phyloP scores from a whole-genome alignment of 2,113 vertebrate genomes.

The Vombatus ursinus region DNA sequence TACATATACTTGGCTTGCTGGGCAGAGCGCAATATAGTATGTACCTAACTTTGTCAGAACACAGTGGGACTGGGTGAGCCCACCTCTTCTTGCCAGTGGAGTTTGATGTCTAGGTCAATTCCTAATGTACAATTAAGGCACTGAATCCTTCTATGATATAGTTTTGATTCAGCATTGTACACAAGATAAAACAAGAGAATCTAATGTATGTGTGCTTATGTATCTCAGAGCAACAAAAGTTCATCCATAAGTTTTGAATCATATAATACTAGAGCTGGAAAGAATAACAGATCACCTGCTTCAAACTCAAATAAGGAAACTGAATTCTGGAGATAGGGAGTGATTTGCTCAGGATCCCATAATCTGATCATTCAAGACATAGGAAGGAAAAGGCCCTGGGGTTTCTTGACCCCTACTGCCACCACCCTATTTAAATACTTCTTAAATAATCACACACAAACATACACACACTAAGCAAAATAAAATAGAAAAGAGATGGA shows the following conservation, averaged over 20 bases:
- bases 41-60: neutral
- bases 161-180: slow-evolving; percentile 53
- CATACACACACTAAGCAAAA: neutral
- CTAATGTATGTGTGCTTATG: slow-evolving; percentile 63
- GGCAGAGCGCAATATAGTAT: neutral
- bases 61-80: neutral
- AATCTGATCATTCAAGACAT: neutral
- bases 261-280: slow-evolving; percentile 61
- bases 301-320: slow-evolving; percentile 29
- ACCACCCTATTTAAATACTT: neutral
- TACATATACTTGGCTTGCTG: neutral
- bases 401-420: neutral
- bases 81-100: neutral
- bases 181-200: slow-evolving; percentile 57
- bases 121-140: neutral
- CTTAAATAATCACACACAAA: neutral
- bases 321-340: neutral
- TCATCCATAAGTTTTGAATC: slow-evolving; percentile 52
- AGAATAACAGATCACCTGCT: slow-evolving; percentile 47
- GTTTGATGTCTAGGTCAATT: neutral
- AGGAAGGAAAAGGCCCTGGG: neutral
- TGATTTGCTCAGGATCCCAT: neutral
- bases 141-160: slow-evolving; percentile 52
- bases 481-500: neutral
- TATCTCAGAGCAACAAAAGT: slow-evolving; percentile 70